Conservation (phyloP, 1,140 invertebrate species). For the Mercenaria mercenaria region DNA sequence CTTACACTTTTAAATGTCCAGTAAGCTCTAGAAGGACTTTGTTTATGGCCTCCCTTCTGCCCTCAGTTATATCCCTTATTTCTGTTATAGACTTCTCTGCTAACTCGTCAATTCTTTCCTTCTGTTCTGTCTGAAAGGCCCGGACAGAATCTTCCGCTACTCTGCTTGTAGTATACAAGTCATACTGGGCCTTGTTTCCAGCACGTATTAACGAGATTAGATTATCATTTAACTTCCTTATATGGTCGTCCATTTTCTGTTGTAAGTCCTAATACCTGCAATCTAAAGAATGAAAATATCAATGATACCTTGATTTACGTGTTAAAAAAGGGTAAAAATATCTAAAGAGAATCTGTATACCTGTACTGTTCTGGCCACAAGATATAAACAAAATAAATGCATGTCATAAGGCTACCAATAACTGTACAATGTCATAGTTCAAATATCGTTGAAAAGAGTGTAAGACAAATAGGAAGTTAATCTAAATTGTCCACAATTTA, state of each 20-base stretch:
- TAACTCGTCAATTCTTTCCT: background rate
- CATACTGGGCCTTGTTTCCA: background rate
- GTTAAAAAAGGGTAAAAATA: too few relatives aligned
- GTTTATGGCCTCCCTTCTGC: background rate
- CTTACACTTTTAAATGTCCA: background rate
- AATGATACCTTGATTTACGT: too few relatives aligned
- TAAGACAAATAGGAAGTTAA: too few relatives aligned
- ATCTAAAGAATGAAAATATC: too few relatives aligned
- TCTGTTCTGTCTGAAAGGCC: slow-evolving; percentile 1
- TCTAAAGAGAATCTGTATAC: too few relatives aligned
- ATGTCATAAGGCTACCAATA: too few relatives aligned
- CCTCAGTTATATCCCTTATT: background rate
- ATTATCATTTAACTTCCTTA: background rate
- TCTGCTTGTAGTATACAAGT: background rate
- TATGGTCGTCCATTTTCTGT: background rate
- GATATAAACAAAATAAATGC: too few relatives aligned
- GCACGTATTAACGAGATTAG: background rate
- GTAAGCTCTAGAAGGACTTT: background rate
- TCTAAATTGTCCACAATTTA: too few relatives aligned
- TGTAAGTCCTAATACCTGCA: too few relatives aligned
- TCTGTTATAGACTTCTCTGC: background rate
- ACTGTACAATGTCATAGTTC: too few relatives aligned
- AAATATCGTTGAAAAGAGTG: too few relatives aligned
- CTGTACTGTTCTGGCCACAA: too few relatives aligned
- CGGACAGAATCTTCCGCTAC: background rate